Evolutionary conservation across 2,888 invertebrate species (phyloP).

Genomic region (Chrysodeixis includens): DNA sequence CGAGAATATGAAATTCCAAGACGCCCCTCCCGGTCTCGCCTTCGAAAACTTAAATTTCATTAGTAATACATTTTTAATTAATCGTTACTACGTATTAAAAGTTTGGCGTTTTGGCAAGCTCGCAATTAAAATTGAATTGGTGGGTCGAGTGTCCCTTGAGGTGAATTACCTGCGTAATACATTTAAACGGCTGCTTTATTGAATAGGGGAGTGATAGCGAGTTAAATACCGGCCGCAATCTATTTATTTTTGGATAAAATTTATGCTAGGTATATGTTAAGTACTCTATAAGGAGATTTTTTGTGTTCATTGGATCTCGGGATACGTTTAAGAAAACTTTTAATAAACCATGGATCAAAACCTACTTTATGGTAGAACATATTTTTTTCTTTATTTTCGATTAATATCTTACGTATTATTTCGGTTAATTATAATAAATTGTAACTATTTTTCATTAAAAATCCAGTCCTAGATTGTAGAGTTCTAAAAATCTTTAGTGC

Average conservation of each 20-base stretch:
- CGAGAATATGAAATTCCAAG: conserved; percentile 73
- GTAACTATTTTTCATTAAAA: too few relatives aligned
- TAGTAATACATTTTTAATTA: conserved; percentile 77
- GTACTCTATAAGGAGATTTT: background rate
- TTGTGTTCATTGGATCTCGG: background rate
- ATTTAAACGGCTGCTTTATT: conserved; percentile 45
- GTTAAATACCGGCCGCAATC: conserved; percentile 21
- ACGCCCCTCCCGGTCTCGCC: conserved; percentile 46
- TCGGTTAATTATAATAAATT: too few relatives aligned
- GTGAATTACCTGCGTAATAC: conserved; percentile 54
- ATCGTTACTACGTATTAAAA: conserved; percentile 71
- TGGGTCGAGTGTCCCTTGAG: conserved; percentile 55
- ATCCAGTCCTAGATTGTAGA: too few relatives aligned
- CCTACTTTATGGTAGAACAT: too few relatives aligned
- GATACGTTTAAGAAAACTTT: background rate
- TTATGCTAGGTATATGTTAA: background rate
- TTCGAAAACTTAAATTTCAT: conserved; percentile 72
- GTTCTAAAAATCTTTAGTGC: too few relatives aligned
- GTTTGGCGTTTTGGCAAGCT: conserved; percentile 66
- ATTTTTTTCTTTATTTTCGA: too few relatives aligned
- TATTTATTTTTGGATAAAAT: background rate
- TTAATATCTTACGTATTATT: too few relatives aligned
- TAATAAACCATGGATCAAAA: too few relatives aligned
- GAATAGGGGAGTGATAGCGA: conserved; percentile 25
- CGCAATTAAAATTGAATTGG: conserved; percentile 66